phyloP scores from a whole-genome alignment of 53 echinoderm and acorn worm genomes.

The Luidia sarsii region DNA sequence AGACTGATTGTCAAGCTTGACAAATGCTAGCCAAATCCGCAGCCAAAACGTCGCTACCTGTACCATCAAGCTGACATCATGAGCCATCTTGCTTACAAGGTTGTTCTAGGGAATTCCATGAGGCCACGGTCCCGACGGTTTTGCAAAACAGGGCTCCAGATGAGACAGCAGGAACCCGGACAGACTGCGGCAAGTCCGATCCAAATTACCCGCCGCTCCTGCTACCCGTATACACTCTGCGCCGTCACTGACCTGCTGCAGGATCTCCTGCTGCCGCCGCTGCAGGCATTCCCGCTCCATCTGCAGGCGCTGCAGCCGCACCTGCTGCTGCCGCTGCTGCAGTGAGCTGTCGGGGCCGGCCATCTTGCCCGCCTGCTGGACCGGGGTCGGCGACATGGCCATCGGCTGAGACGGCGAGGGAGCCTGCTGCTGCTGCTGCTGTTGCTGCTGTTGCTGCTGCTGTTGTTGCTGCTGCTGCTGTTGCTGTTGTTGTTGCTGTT shows the following conservation, averaged over 20 bases:
- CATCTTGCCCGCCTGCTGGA: constrained; percentile 45
- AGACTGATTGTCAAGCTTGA: too few species aligned
- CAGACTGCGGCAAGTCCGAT: too few species aligned
- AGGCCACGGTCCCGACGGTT: too few species aligned
- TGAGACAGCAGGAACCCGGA: too few species aligned
- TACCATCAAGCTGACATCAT: too few species aligned
- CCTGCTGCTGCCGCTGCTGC: constrained; percentile 91
- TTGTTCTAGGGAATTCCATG: too few species aligned
- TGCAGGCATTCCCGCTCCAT: constrained; percentile 92
- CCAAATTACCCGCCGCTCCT: too few species aligned
- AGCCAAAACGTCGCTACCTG: too few species aligned
- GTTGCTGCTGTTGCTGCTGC: constrained; percentile 26
- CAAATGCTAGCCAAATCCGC: too few species aligned
- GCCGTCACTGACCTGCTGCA: constrained; percentile 93
- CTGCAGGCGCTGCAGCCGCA: constrained; percentile 81
- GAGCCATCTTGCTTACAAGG: too few species aligned
- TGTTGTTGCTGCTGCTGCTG: constrained; percentile 75
- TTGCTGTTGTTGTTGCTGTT: constrained; percentile 69
- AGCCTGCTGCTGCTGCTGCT: constrained; percentile 16
- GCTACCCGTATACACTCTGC: too few species aligned
- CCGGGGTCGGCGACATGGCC: constrained; percentile 24
- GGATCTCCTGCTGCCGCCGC: constrained; percentile 83
- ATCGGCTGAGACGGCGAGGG: constrained; percentile 24
- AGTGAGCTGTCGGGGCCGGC: constrained; percentile 48
- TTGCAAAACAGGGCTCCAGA: too few species aligned